phyloP scores from a whole-genome alignment of 1,140 invertebrate species.

The Bradynema listronoti region DNA sequence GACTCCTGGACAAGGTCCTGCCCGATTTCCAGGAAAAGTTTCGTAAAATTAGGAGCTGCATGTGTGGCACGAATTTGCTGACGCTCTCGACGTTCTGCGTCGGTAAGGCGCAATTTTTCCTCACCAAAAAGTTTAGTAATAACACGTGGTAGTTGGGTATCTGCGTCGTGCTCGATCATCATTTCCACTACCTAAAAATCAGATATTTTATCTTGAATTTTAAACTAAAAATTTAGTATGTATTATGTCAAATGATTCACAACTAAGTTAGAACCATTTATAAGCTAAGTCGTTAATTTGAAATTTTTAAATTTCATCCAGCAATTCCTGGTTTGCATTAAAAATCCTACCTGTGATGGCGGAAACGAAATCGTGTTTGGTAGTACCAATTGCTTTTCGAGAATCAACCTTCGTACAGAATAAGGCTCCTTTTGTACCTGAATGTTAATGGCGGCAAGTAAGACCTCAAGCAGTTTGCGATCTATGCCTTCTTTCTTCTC shows the following conservation, averaged over 20 bases:
- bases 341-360: slow-evolving; percentile 43
- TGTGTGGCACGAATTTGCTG: slow-evolving; percentile 20
- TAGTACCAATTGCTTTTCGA: slow-evolving; percentile 56
- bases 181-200: slow-evolving; percentile 53
- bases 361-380: slow-evolving; percentile 57
- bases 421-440: slow-evolving; percentile 51
- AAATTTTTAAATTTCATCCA: too few relatives aligned
- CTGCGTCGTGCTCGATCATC: slow-evolving; percentile 53
- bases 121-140: slow-evolving; percentile 50
- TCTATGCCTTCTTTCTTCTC: slow-evolving; percentile 38
- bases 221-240: slow-evolving; percentile 15
- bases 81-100: slow-evolving; percentile 41
- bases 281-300: too few relatives aligned
- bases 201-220: slow-evolving; percentile 12
- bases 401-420: slow-evolving; percentile 49
- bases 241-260: too few relatives aligned
- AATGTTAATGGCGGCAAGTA: slow-evolving; percentile 53
- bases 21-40: slow-evolving; percentile 51
- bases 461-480: slow-evolving; percentile 50
- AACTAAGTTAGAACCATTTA: too few relatives aligned
- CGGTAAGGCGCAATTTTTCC: slow-evolving; percentile 47
- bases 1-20: slow-evolving; percentile 56
- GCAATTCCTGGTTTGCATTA: too few relatives aligned
- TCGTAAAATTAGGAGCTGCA: slow-evolving; percentile 54
- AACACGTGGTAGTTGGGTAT: slow-evolving; percentile 31